phyloP scores from a whole-genome alignment of 2,888 invertebrate genomes.

The Eupithecia inturbata region DNA sequence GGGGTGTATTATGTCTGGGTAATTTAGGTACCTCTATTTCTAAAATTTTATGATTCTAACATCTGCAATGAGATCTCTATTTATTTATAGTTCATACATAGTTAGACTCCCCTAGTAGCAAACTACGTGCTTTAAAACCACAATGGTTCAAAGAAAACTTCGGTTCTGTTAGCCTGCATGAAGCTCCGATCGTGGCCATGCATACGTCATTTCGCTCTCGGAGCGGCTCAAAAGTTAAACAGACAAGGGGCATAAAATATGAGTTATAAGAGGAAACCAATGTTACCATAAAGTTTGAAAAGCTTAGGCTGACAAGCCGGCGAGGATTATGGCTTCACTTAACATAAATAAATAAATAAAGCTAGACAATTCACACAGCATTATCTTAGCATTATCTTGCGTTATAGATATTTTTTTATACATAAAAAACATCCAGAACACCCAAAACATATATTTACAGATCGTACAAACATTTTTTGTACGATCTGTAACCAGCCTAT shows the following conservation, averaged over 20 bases:
- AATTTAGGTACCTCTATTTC: background rate
- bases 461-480: too few species aligned
- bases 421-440: too few species aligned
- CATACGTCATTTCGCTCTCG: slow-evolving; percentile 38
- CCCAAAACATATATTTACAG: too few species aligned
- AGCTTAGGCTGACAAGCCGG: slow-evolving; percentile 5
- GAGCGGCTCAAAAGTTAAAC: slow-evolving; percentile 18
- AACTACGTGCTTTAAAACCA: slow-evolving; percentile 33
- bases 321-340: background rate
- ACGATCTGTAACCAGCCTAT: slow-evolving; percentile 24
- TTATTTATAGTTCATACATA: background rate
- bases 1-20: too few species aligned
- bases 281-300: slow-evolving; percentile 10
- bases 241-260: slow-evolving; percentile 24
- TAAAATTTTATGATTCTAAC: background rate
- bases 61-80: background rate
- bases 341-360: too few species aligned
- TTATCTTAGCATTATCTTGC: too few species aligned
- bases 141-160: slow-evolving; percentile 34
- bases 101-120: background rate
- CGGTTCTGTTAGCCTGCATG: slow-evolving; percentile 24
- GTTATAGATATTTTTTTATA: too few species aligned
- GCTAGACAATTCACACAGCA: too few species aligned
- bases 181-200: slow-evolving; percentile 36
- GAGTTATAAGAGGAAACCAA: slow-evolving; percentile 12